Conservation (phyloP, 2,113 vertebrate species). For the Oncorhynchus tshawytscha region DNA sequence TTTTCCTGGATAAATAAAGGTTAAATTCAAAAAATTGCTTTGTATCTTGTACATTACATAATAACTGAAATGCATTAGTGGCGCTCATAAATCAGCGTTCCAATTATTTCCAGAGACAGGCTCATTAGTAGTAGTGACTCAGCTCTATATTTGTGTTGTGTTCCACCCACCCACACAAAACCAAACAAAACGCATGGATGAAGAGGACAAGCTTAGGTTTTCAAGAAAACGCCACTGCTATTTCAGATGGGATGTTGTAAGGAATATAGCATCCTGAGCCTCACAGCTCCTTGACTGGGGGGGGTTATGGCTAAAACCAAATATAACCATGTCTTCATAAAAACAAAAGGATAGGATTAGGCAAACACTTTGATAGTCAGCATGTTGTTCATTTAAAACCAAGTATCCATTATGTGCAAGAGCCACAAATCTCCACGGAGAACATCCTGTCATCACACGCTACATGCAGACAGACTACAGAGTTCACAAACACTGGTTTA, state of each 20-base stretch:
- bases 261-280: slow-evolving; percentile 17
- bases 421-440: slow-evolving; percentile 28
- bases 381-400: slow-evolving; percentile 44
- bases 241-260: background rate
- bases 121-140: background rate
- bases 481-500: slow-evolving; percentile 47
- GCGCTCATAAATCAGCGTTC: slow-evolving; percentile 11
- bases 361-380: slow-evolving; percentile 29
- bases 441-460: slow-evolving; percentile 22
- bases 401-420: slow-evolving; percentile 23
- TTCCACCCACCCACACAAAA: slow-evolving; percentile 10
- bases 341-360: background rate
- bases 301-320: slow-evolving; percentile 15
- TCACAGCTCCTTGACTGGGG: slow-evolving; percentile 19
- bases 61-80: slow-evolving; percentile 12
- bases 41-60: slow-evolving; percentile 20
- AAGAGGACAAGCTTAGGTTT: slow-evolving; percentile 1
- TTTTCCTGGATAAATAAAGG: too few relatives aligned
- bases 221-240: background rate
- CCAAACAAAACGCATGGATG: background rate
- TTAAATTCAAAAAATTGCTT: background rate
- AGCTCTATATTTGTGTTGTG: slow-evolving; percentile 7
- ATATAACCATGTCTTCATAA: slow-evolving; percentile 40
- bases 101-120: slow-evolving; percentile 12
- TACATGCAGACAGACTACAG: slow-evolving; percentile 2